Evolutionary conservation across 1,140 invertebrate species (phyloP).

Genomic region (Drosophila funebris): DNA sequence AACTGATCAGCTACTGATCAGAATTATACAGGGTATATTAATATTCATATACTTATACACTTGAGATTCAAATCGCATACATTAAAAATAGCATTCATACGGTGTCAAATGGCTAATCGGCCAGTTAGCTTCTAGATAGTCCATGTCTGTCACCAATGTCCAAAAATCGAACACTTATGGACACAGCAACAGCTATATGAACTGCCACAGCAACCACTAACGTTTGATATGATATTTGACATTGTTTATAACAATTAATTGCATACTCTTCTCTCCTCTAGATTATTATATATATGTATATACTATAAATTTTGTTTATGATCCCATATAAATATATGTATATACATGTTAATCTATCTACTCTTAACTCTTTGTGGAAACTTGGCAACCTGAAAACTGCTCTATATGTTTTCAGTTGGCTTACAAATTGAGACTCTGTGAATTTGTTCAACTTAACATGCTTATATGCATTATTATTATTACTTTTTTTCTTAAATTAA

Average conservation of each 20-base stretch:
- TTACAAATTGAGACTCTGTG: no score
- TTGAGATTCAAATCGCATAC: slow-evolving; percentile 8
- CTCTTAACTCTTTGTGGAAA: no score
- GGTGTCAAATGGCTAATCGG: slow-evolving; percentile 15
- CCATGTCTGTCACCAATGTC: neutral
- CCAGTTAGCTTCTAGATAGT: slow-evolving; percentile 10
- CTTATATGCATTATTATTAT: no score
- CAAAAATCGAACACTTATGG: neutral
- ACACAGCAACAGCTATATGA: slow-evolving; percentile 7
- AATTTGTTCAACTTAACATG: no score
- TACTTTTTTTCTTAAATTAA: no score
- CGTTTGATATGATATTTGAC: neutral
- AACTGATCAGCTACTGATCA: neutral
- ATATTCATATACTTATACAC: neutral
- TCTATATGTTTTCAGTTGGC: no score
- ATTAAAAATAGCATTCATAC: neutral
- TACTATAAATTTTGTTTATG: neutral
- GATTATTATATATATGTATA: neutral
- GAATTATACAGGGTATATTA: neutral
- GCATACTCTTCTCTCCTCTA: neutral
- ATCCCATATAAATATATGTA: neutral
- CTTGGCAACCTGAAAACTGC: no score
- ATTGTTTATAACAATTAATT: slow-evolving; percentile 27
- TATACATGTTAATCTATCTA: neutral
- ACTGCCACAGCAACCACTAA: neutral